A percentile compares a stretch with the other conserved stretches of the same genome.
phyloP scores from a whole-genome alignment of 2,113 vertebrate species.

The Odontesthes bonariensis region DNA sequence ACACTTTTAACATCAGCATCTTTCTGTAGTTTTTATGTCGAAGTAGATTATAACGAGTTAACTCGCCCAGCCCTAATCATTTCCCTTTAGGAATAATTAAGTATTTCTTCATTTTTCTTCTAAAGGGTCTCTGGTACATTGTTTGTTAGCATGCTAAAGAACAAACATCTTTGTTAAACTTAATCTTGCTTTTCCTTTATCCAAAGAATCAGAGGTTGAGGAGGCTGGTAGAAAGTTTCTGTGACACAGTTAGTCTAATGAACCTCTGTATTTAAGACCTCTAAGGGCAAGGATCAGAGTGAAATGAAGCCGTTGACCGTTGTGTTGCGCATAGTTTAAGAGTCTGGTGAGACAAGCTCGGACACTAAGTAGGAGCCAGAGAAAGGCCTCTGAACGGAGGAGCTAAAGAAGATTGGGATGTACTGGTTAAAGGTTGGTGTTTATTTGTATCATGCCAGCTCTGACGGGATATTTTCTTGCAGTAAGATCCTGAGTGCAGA shows the following conservation, averaged over 20 bases:
- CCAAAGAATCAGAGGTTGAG: conserved; percentile 63
- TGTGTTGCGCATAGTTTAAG: conserved; percentile 15
- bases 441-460: background rate
- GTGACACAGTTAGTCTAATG: conserved; percentile 69
- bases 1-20: no score
- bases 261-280: conserved; percentile 71
- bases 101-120: no score
- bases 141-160: conserved; percentile 22
- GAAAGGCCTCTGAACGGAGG: no score
- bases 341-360: conserved; percentile 3
- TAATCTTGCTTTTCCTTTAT: conserved; percentile 65
- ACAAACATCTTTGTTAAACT: conserved; percentile 57
- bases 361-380: no score
- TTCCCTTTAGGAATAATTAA: no score
- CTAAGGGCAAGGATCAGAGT: conserved; percentile 59
- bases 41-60: no score
- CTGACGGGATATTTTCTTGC: background rate
- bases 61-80: no score
- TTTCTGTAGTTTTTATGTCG: no score
- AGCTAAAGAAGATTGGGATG: background rate
- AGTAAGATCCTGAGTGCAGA: background rate
- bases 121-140: background rate
- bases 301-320: conserved; percentile 31
- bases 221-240: conserved; percentile 40
- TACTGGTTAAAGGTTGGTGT: background rate